These are phyloP conservation scores for Prionailurus viverrinus DNA, from an alignment of 2,113 vertebrate genomes.

Conservation along the genomic window DNA sequence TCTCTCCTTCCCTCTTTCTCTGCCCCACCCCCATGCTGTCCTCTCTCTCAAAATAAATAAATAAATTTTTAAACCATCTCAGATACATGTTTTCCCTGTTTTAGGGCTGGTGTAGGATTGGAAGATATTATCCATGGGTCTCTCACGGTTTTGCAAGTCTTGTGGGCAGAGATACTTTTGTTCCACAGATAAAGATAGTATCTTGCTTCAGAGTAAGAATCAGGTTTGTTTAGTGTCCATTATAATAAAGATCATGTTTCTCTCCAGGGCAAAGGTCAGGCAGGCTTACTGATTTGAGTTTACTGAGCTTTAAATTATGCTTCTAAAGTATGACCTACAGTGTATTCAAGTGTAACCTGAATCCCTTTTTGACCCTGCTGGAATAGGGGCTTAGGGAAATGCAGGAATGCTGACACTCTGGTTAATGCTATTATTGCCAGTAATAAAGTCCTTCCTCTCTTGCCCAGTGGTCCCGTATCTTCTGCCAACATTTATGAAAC, in stretches of 20 bases:
- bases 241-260: neutral
- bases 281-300: neutral
- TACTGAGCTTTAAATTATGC: neutral
- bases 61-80: neutral
- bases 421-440: neutral
- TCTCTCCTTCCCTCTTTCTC: too few species aligned
- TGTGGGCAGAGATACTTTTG: neutral
- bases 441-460: neutral
- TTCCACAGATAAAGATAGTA: neutral
- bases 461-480: neutral
- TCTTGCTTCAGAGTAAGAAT: neutral
- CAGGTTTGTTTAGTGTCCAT: neutral
- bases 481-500: neutral
- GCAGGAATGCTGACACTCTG: neutral
- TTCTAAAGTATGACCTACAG: neutral
- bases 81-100: neutral
- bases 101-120: neutral
- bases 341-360: neutral
- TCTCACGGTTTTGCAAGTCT: neutral
- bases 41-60: too few species aligned
- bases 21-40: too few species aligned
- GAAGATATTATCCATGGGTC: neutral
- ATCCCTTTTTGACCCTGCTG: neutral
- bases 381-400: neutral
- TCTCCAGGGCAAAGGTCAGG: neutral